phyloP scores from a whole-genome alignment of 2,797 vertebrate species.

The Xyrichtys novacula region DNA sequence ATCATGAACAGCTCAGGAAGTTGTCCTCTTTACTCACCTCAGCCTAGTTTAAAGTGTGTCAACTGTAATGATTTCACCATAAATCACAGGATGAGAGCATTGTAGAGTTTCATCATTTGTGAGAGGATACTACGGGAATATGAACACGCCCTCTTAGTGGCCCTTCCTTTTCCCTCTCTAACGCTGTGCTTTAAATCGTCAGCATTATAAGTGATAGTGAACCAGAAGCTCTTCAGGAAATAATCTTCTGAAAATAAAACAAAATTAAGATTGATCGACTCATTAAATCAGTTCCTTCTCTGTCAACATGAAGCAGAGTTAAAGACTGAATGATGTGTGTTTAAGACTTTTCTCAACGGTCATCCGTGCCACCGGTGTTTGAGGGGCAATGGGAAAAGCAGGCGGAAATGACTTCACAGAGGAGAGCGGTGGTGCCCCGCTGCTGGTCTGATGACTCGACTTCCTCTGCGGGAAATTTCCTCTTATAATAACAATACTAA shows the following conservation, averaged over 20 bases:
- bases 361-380: background rate
- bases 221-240: background rate
- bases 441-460: constrained; percentile 46
- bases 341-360: constrained; percentile 5
- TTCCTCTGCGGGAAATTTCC: constrained; percentile 48
- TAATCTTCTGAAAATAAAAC: background rate
- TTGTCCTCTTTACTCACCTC: background rate
- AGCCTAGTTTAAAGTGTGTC: background rate
- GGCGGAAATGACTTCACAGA: constrained; percentile 11
- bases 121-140: constrained; percentile 17
- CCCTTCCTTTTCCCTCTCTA: constrained; percentile 62
- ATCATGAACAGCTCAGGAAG: constrained; percentile 38
- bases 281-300: background rate
- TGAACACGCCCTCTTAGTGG: constrained; percentile 30
- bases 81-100: constrained; percentile 65
- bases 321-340: background rate
- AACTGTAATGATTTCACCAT: constrained; percentile 56
- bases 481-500: constrained; percentile 30
- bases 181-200: background rate
- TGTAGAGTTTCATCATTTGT: constrained; percentile 18
- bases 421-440: constrained; percentile 6
- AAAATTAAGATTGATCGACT: background rate
- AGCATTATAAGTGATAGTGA: constrained; percentile 2
- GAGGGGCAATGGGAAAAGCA: constrained; percentile 1
- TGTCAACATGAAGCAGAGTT: background rate